Base-by-base conservation (phyloP, 2,113 vertebrate genomes). In the Archilochus colubris region DNA sequence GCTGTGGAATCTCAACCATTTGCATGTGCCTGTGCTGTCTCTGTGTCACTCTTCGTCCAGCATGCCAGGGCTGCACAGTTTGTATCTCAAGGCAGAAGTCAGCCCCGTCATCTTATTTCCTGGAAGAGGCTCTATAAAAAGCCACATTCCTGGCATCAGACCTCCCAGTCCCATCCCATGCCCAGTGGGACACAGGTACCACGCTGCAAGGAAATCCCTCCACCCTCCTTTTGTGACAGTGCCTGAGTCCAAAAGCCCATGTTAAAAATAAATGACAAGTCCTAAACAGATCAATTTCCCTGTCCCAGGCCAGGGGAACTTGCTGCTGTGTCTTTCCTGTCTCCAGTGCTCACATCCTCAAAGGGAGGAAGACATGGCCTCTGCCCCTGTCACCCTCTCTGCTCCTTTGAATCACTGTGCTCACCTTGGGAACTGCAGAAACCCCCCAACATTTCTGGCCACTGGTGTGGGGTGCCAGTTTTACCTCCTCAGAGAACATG, bases 81-180 rank as follows among this genome's bases (percentile, higher is more conserved):
- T 36, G 57, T 28, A 48, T 30, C 63, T 58, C 17, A 6, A n/a
- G 6, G 14, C 16, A 53, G 25, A 38, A 83, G 21, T 57, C 67
- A 64, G 46, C 55, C 70, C 66, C 2, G 3, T 40, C 33, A 55
- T 28, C 76, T 33, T 36, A 43, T 85, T 88, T 82, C 83, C 87
- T 82, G 80, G 51, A 79, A 44, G 24, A 75, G 43, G 80, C 62
- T 28, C 82, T 75, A 85, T 59, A 91, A 88, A 85, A 88, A 82
- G 77, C 55, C 54, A 38, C 76, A 83, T 91, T 95, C 90, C 81
- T 95, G 76, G 70, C 88, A 88, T 68, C 51, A 78, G 55, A 44
- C 54, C 12, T 86, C 74, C 90, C 62, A 85, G 78, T 68, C 72
- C 78, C 62, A 79, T 75, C 64, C 78, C 81, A 69, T 92, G 68